Base-by-base conservation (phyloP, 1,140 invertebrate genomes). In the Euwallacea fornicatus region DNA sequence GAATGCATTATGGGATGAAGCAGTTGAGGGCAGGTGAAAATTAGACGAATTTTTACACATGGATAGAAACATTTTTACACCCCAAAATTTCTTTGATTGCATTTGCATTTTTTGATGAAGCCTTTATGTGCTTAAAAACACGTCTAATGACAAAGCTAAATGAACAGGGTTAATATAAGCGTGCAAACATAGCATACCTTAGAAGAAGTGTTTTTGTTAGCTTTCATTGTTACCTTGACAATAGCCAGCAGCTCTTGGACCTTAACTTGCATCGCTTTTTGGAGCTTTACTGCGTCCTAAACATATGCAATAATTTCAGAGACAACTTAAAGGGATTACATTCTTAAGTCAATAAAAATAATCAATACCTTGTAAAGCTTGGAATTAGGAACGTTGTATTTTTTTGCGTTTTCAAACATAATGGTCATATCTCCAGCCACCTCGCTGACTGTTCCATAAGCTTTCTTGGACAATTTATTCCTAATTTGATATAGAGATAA, bases 391-490 rank as follows among this genome's bases (percentile, higher is more conserved):
- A 92, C 83, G 81, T 98, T 98, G 81, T 98, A 99, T 75, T 91
- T 90, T 80, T 96, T 96, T 7, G 97, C 96, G 85, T 98, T 99
- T 80, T 98, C 93, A 85, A 99, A 97, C 91, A 99, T 97, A n/a
- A 98, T 89, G 81, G 97, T 97, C 85, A 99, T 88, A 80, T 99
- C 97, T 0, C 90, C 90, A n/a, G 94, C 93, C 65, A 98, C 88
- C 82, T 98, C 94, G 71, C 90, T 92, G 3, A 98, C 83, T 11
- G 91, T 93, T 4, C 88, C 90, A 82, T 98, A 98, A 73, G 89
- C 88, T 16, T 92, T 91, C 78, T 88, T 90, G 82, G 94, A 91
- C 21, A 98, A 88, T 84, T 97, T 97, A 60, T 92, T 91, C 72
- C 92, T 89, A 68, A 99, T 98, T 83, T 98, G 94, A 65, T 91